Percentiles rank a stretch among this genome's conserved stretches.
These are phyloP conservation scores for Sylvilagus floridanus DNA, from an alignment of 2,797 vertebrate species.

Conservation along the genomic window DNA sequence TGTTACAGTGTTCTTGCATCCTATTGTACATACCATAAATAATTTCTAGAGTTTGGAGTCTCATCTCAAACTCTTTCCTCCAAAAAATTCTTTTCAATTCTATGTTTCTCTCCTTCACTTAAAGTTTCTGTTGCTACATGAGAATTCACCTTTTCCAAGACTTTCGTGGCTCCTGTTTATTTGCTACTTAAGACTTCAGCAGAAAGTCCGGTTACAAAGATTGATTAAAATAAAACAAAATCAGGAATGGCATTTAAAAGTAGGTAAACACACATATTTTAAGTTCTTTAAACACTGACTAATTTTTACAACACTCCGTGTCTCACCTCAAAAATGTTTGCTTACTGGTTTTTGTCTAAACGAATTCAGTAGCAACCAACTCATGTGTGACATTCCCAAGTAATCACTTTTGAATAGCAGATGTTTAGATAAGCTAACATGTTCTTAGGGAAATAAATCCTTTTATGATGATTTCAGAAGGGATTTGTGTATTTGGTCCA, in stretches of 20 bases:
- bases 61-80: constrained; percentile 26
- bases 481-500: constrained; percentile 63
- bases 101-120: background rate
- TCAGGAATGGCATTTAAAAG: constrained; percentile 61
- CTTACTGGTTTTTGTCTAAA: constrained; percentile 78
- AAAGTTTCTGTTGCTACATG: background rate
- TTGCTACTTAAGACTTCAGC: constrained; percentile 30
- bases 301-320: constrained; percentile 45
- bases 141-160: constrained; percentile 66
- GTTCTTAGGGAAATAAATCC: constrained; percentile 78
- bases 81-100: background rate
- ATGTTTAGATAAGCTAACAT: constrained; percentile 80
- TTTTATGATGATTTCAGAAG: constrained; percentile 78
- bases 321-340: constrained; percentile 53
- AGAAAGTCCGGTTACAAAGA: constrained; percentile 53
- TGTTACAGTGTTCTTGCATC: background rate
- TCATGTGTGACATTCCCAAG: constrained; percentile 77
- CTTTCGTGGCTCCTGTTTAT: constrained; percentile 37
- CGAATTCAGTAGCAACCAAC: constrained; percentile 67
- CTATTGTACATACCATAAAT: background rate
- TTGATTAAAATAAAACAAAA: constrained; percentile 67
- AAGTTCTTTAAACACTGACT: constrained; percentile 49
- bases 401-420: constrained; percentile 79
- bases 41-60: constrained; percentile 40
- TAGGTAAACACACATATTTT: constrained; percentile 39